phyloP scores from a whole-genome alignment of 1,140 invertebrate genomes.

The Pomacea maculata region DNA sequence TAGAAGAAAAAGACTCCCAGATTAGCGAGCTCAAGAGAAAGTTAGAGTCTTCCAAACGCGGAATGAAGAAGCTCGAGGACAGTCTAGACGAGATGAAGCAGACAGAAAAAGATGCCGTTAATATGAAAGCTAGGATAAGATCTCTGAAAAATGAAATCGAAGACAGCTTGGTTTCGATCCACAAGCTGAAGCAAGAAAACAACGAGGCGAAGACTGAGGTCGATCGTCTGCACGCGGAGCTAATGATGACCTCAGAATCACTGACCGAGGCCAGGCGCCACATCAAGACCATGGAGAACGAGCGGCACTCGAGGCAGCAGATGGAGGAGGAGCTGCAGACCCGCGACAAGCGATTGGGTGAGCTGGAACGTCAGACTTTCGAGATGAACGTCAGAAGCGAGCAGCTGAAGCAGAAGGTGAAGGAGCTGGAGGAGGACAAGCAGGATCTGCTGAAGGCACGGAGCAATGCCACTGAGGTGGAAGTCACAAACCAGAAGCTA shows the following conservation, averaged over 20 bases:
- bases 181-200: conserved; percentile 30
- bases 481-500: conserved; percentile 24
- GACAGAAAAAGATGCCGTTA: conserved; percentile 22
- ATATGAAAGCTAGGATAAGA: conserved; percentile 24
- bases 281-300: conserved; percentile 18
- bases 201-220: conserved; percentile 22
- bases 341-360: conserved; percentile 15
- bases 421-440: conserved; percentile 24
- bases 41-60: conserved; percentile 7
- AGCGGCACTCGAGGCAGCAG: conserved; percentile 10
- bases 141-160: conserved; percentile 30
- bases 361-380: conserved; percentile 24
- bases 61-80: conserved; percentile 22
- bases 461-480: conserved; percentile 8
- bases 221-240: conserved; percentile 19
- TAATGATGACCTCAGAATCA: not conserved
- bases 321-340: conserved; percentile 11
- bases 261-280: conserved; percentile 8
- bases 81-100: conserved; percentile 18
- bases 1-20: conserved; percentile 19
- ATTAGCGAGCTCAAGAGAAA: conserved; percentile 22
- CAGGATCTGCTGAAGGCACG: conserved; percentile 14
- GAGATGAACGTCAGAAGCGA: conserved; percentile 21
- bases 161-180: conserved; percentile 22
- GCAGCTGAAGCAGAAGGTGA: conserved; percentile 19